Evolutionary conservation across 2,888 invertebrate species (phyloP), one percentile per base, ranked within the genome.

Genomic region (Petrolisthes cinctipes): DNA sequence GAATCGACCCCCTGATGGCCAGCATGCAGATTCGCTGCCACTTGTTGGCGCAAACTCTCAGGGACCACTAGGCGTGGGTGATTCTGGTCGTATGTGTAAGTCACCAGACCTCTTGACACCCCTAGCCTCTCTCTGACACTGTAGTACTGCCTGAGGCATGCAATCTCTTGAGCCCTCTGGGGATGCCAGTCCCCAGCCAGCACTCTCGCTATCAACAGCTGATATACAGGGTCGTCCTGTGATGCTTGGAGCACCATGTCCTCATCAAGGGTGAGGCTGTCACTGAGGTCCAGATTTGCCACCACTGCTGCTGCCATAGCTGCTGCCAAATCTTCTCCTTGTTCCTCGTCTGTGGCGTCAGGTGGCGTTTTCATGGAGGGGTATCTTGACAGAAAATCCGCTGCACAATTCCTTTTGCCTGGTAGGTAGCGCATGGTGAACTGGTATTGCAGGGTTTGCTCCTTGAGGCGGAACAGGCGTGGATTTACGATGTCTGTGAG

Each of bases 381-480:
- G 20, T 85, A 80, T 66, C 68, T 54, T 5, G 82, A 85, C n/a
- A 76, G 68, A 17, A 53, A 68, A 5, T 85, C 78, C 4, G 85
- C 85, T 66, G 79, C 79, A 14, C 6, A 57, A 37, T 79, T 85
- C 51, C 54, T 66, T n/a, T 80, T 78, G 0, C 68, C 85, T n/a
- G 85, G 85, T 0, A 78, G 61, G 79, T 79, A 85, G 56, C 83
- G 14, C 54, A 83, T n/a, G 71, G 83, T 83, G 83, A 83, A 83
- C 23, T 61, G n/a, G 68, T 83, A 20, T 14, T 37, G 61, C 61
- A 80, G 80, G n/a, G 61, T 80, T 79, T 54, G 78, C 80, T 80
- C 61, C 80, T 23, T 80, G 23, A 83, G 83, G 11, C 82, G 66
- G 11, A 88, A 80, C 17, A 78, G 76, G 37, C 57, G 61, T 53